Base-by-base conservation (phyloP, 1,140 invertebrate genomes). In the Anagrus nilaparvatae region DNA sequence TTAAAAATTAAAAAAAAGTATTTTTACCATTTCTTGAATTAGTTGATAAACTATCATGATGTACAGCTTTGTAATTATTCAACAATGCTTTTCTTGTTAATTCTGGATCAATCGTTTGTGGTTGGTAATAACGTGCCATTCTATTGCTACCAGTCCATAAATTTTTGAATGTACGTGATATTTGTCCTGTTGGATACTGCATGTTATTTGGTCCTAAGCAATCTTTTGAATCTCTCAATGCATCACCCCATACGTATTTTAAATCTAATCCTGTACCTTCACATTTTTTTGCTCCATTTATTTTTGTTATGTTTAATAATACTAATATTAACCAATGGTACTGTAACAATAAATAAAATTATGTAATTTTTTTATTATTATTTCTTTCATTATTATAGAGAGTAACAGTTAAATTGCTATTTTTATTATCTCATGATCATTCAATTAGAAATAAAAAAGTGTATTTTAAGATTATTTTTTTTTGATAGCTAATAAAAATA, bases 241-340 rank as follows among this genome's bases (percentile, higher is more conserved):
- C 87, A 60, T 91, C 84, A 6, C 87, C 87, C 77, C 83, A 87
- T 6, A 86, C 67, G 57, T 89, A 88, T 62, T 87, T 87, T 32
- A 87, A 61, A 40, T 69, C 69, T 21, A 69, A 51, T 17, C 77
- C 77, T 42, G 52, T 63, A 33, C 72, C 74, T 54, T 70, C 57
- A 53, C 77, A 80, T 61, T 71, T 73, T 44, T 63, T 64, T 24
- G 54, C 61, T 35, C 51, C 52, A 38, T 47, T 42, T 16, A 55
- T 27, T 18, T 27, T 39, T 20, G 39, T 38, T 17, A 51, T 48
- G 17, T 41, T 48, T 25, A 44, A 40, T 17, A 61, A 13, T 43
- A 65, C 39, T 8, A 60, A 38, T 33, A 59, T 48, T 33, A 66
- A 37, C 44, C 54, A 53, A 40, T 55, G 39, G 40, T 55, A 59